Base-by-base conservation (phyloP, 2,797 vertebrate species). In the Selene dorsalis region DNA sequence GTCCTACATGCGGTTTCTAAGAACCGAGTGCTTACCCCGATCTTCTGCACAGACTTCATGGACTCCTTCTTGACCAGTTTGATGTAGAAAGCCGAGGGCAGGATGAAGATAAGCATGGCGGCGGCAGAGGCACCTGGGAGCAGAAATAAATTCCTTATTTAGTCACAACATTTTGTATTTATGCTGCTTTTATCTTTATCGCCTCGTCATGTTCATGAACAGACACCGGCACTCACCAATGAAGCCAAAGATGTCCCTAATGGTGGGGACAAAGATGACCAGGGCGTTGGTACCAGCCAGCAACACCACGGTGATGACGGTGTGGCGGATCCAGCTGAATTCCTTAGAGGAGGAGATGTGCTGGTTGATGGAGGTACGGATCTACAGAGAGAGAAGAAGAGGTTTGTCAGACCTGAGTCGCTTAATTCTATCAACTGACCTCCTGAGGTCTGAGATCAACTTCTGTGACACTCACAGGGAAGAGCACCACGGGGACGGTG, bases 61-160 rank as follows among this genome's bases (percentile, higher is more conserved):
- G 97, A 69, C 79, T 99, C 97, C 75, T 99, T 99, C 94, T 99
- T 97, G 63, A 99, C 98, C 80, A 99, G 94, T 84, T 96, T 98
- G 89, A 99, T 95, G 90, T 99, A 99, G 92, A 99, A 99, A 63
- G 97, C 96, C 32, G 98, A 99, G 3, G 98, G 98, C 75, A 99
- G 95, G 90, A 99, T 99, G 87, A 99, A 99, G 86, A 99, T 97
- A 87, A 99, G 92, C 97, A 99, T 99, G 22, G 97, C 96, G 39
- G 97, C 98, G 2, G 97, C 97, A 86, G 98, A 99, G 9, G 95
- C 94, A 73, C 95, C 98, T 99, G 81, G 1, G 32, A 13, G 18
- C 28, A 22, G 5, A 16, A 20, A 20, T 14, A 84, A 0, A 64
- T 3, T 1, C 13, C 0, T 0, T 10, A 48, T 18, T 56, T 53